Conservation (phyloP, 2,888 invertebrate species). For the Synanthedon vespiformis region DNA sequence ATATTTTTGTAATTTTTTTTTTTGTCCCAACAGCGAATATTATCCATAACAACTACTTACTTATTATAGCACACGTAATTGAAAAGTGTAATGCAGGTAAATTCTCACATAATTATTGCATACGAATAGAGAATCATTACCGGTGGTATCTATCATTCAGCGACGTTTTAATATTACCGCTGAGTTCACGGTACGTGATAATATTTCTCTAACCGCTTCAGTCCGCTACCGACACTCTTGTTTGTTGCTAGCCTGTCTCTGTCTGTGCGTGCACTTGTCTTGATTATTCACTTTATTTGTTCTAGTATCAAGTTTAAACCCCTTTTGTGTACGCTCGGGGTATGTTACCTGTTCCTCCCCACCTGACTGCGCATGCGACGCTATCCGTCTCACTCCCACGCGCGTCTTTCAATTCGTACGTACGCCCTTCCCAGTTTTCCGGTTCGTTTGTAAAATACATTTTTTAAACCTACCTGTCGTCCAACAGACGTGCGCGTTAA, state of each 20-base stretch:
- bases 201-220: conserved; percentile 14
- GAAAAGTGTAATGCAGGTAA: too few species aligned
- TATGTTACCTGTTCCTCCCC: conserved; percentile 13
- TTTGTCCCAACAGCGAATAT: too few species aligned
- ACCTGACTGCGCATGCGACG: conserved; percentile 14
- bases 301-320: conserved; percentile 3
- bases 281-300: background rate
- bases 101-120: too few species aligned
- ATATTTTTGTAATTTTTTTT: too few species aligned
- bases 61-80: too few species aligned
- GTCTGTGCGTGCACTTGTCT: conserved; percentile 19
- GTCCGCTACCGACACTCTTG: conserved; percentile 28
- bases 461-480: conserved; percentile 37
- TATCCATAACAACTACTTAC: too few species aligned
- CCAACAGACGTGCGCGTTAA: conserved; percentile 23
- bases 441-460: conserved; percentile 9
- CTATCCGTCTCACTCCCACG: conserved; percentile 30
- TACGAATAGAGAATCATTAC: background rate
- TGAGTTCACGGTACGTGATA: conserved; percentile 13
- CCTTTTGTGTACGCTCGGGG: conserved; percentile 8
- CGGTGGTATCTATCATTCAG: background rate
- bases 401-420: conserved; percentile 18
- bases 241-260: background rate
- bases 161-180: background rate
- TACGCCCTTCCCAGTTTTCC: conserved; percentile 30